Evolutionary conservation across 1,140 invertebrate genomes (phyloP).

Genomic region (Amyelois transitella): DNA sequence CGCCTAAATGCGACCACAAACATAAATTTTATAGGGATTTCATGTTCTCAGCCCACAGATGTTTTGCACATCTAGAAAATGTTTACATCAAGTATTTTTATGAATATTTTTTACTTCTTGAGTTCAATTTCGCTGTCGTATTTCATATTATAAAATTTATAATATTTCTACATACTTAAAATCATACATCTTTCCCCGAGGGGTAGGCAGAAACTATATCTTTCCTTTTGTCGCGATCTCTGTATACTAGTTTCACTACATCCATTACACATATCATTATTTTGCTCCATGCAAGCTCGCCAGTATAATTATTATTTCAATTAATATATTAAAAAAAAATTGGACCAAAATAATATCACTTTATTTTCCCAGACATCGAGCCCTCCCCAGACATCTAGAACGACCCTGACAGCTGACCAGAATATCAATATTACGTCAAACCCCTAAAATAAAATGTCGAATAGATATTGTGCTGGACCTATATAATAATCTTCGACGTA

Average conservation of each 20-base stretch:
- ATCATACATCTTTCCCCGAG: no score
- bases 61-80: background rate
- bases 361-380: background rate
- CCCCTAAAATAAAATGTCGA: conserved; percentile 47
- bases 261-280: no score
- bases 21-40: background rate
- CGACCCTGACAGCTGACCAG: conserved; percentile 26
- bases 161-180: no score
- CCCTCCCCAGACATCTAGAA: background rate
- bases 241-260: no score
- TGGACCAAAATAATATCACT: background rate
- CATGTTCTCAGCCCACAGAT: background rate
- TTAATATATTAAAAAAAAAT: background rate
- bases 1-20: background rate
- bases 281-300: background rate
- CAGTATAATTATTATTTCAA: background rate
- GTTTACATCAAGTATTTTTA: background rate
- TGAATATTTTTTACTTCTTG: no score
- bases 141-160: no score
- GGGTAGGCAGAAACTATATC: no score
- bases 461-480: conserved; percentile 26
- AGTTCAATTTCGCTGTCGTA: no score
- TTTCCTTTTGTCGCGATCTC: no score
- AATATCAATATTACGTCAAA: conserved; percentile 54
- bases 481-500: conserved; percentile 50